These are phyloP conservation scores for Euphydryas editha DNA, from an alignment of 2,888 invertebrate species.

Conservation along the genomic window DNA sequence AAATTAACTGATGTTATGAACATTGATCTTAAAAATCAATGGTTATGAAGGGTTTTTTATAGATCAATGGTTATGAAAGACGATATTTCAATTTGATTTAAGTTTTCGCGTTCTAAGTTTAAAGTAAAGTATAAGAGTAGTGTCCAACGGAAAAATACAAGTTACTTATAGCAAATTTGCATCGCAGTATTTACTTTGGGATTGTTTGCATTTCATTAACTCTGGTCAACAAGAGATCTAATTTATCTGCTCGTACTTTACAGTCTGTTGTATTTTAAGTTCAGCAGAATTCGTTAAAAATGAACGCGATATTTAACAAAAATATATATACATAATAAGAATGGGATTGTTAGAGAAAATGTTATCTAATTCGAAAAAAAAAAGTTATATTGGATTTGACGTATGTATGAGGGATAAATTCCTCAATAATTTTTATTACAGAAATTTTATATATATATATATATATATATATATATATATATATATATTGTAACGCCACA, in stretches of 20 bases:
- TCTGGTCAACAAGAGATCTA: constrained; percentile 69
- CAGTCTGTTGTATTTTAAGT: constrained; percentile 53
- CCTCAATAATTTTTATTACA: neutral
- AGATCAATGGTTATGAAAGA: too few species aligned
- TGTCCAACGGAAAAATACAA: constrained; percentile 41
- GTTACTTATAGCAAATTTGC: constrained; percentile 56
- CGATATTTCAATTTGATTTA: constrained; percentile 19
- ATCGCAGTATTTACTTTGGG: constrained; percentile 60
- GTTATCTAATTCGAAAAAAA: neutral
- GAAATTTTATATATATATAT: too few species aligned
- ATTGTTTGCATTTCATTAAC: constrained; percentile 76
- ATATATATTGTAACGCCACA: too few species aligned
- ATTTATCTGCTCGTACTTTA: constrained; percentile 62
- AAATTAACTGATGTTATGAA: too few species aligned
- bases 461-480: too few species aligned
- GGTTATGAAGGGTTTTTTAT: too few species aligned
- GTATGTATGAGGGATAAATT: neutral
- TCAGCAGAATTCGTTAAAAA: constrained; percentile 40
- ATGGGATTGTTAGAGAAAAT: constrained; percentile 12
- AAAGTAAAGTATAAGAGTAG: constrained; percentile 38
- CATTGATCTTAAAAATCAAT: too few species aligned
- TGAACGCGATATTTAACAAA: constrained; percentile 20
- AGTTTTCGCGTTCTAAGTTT: constrained; percentile 28
- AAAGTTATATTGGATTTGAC: neutral
- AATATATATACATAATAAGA: constrained; percentile 15